phyloP scores from a whole-genome alignment of 2,888 invertebrate genomes.

The Gastrophysa polygoni region DNA sequence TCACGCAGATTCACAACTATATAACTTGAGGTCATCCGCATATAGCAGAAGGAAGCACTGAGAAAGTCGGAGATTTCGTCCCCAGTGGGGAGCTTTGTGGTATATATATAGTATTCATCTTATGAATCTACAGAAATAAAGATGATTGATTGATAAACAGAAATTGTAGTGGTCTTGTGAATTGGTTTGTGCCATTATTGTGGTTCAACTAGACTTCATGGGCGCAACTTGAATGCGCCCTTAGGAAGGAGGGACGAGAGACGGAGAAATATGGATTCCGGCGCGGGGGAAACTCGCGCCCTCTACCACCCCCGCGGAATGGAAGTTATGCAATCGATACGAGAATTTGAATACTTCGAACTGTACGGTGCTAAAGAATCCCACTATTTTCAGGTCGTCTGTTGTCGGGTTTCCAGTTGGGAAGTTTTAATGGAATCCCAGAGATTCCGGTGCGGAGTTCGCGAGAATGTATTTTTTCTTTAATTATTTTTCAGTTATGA shows the following conservation, averaged over 20 bases:
- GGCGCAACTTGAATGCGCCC: background rate
- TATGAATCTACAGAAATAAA: too few species aligned
- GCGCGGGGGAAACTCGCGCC: constrained; percentile 35
- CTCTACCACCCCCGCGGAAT: constrained; percentile 30
- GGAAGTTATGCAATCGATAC: constrained; percentile 52
- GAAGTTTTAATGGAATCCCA: constrained; percentile 38
- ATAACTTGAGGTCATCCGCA: too few species aligned
- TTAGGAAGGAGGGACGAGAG: constrained; percentile 24
- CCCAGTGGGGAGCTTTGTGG: too few species aligned
- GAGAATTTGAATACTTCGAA: constrained; percentile 52
- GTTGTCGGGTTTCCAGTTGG: constrained; percentile 33
- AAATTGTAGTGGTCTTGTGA: too few species aligned
- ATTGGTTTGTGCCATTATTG: too few species aligned
- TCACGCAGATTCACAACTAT: too few species aligned
- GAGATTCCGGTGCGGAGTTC: constrained; percentile 26
- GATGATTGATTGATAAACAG: too few species aligned
- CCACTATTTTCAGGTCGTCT: constrained; percentile 40
- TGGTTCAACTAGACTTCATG: too few species aligned
- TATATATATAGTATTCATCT: too few species aligned
- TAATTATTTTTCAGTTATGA: constrained; percentile 18
- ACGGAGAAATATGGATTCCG: constrained; percentile 23
- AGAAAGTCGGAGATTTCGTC: too few species aligned
- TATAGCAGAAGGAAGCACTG: too few species aligned
- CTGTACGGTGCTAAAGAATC: constrained; percentile 41
- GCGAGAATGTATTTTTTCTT: constrained; percentile 28